Evolutionary conservation across 2,888 invertebrate genomes (phyloP).

Genomic region (Diarsia brunnea): DNA sequence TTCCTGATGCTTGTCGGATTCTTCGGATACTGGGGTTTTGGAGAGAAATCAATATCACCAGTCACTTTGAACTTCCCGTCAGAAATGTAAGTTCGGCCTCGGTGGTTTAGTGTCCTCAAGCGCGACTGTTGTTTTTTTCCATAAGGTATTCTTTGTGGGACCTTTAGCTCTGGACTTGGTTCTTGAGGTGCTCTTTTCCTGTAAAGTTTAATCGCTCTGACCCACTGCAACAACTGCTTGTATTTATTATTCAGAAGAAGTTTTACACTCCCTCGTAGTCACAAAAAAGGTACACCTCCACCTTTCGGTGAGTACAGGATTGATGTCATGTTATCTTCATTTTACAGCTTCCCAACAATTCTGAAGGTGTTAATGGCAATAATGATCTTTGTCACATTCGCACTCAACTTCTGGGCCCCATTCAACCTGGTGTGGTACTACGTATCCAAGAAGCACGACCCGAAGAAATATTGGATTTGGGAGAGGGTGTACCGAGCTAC

Average conservation of each 20-base stretch:
- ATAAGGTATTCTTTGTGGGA: too few relatives aligned
- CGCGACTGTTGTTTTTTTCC: too few relatives aligned
- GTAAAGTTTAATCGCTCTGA: not conserved
- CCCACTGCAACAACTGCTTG: not conserved
- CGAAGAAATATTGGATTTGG: conserved; percentile 83
- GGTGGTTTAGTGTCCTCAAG: too few relatives aligned
- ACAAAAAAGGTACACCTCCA: too few relatives aligned
- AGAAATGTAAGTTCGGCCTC: conserved; percentile 75
- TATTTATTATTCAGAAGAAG: too few relatives aligned
- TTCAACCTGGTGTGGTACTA: conserved; percentile 88
- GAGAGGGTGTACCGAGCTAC: conserved; percentile 82
- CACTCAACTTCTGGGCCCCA: conserved; percentile 87
- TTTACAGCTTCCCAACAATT: conserved; percentile 82
- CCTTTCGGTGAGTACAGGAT: too few relatives aligned
- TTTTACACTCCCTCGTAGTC: too few relatives aligned
- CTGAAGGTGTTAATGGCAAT: conserved; percentile 84
- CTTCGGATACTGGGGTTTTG: conserved; percentile 88
- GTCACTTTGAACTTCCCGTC: conserved; percentile 85
- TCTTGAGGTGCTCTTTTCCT: not conserved
- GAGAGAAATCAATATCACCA: conserved; percentile 80
- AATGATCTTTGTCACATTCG: conserved; percentile 88
- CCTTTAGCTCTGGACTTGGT: too few relatives aligned
- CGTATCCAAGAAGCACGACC: conserved; percentile 78
- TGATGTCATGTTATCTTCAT: not conserved
- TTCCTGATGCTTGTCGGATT: conserved; percentile 84